These are phyloP conservation scores for Cyphomyrus discorhynchus DNA, from an alignment of 2,113 vertebrate genomes.

Conservation along the genomic window DNA sequence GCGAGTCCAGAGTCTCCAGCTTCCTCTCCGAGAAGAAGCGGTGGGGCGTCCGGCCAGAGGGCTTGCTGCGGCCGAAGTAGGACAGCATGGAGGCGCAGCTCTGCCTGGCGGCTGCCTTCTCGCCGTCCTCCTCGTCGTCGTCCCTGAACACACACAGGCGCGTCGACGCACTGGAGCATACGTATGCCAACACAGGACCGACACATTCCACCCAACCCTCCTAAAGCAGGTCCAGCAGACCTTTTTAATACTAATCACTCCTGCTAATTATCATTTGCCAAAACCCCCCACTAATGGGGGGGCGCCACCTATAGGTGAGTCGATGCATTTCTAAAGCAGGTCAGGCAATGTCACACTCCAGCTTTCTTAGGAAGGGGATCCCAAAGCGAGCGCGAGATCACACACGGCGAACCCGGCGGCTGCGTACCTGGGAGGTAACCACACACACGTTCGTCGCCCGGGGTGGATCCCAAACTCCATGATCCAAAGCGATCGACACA, in stretches of 20 bases:
- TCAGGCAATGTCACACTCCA: not conserved
- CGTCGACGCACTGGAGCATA: not conserved
- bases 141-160: slow-evolving; percentile 21
- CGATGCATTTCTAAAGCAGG: not conserved
- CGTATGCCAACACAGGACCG: not conserved
- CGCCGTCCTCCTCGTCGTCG: slow-evolving; percentile 64
- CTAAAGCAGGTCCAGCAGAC: not conserved
- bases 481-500: not conserved
- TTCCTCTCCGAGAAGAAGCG: slow-evolving; percentile 75
- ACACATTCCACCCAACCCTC: not conserved
- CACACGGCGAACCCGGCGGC: not conserved
- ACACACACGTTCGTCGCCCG: not conserved
- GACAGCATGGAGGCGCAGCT: slow-evolving; percentile 63
- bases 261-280: not conserved
- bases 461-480: not conserved
- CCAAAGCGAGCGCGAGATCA: not conserved
- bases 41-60: slow-evolving; percentile 50
- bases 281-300: not conserved
- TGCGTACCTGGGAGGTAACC: not conserved
- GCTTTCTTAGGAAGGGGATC: not conserved
- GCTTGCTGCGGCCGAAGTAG: slow-evolving; percentile 52
- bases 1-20: slow-evolving; percentile 57
- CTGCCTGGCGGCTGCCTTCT: slow-evolving; percentile 55
- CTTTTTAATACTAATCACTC: not conserved
- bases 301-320: not conserved